Evolutionary conservation across 2,113 vertebrate species (phyloP).

Genomic region (Sylvia atricapilla): DNA sequence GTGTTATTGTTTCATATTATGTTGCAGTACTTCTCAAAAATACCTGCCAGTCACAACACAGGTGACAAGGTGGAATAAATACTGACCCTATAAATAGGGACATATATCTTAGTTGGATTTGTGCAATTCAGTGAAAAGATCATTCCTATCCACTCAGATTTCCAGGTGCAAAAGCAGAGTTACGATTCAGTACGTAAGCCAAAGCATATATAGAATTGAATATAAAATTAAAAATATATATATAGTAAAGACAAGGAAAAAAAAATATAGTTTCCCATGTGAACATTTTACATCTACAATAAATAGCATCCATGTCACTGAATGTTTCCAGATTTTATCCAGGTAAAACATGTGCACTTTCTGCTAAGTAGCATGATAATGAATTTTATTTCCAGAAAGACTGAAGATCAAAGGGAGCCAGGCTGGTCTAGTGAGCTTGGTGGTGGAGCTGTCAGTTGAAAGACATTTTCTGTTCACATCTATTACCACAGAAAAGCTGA

Average conservation of each 20-base stretch:
- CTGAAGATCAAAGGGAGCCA: background rate
- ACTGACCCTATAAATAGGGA: background rate
- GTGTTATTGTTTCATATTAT: background rate
- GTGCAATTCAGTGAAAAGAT: background rate
- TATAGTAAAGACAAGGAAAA: too few species aligned
- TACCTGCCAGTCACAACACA: background rate
- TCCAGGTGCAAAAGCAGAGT: background rate
- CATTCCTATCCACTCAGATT: background rate
- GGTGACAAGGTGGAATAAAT: background rate
- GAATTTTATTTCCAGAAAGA: constrained; percentile 15
- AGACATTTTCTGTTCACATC: background rate
- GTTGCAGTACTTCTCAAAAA: background rate
- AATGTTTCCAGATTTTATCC: background rate
- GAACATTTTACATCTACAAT: background rate
- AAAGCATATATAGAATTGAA: background rate
- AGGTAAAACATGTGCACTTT: background rate
- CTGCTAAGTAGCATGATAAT: background rate
- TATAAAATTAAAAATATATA: background rate
- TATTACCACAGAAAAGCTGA: background rate
- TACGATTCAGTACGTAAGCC: background rate
- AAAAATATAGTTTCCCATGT: background rate
- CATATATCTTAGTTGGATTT: background rate
- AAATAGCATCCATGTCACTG: background rate
- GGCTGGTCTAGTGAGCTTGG: background rate
- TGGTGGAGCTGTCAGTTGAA: constrained; percentile 1